phyloP scores from a whole-genome alignment of 2,888 invertebrate genomes.

The Apoda limacodes region DNA sequence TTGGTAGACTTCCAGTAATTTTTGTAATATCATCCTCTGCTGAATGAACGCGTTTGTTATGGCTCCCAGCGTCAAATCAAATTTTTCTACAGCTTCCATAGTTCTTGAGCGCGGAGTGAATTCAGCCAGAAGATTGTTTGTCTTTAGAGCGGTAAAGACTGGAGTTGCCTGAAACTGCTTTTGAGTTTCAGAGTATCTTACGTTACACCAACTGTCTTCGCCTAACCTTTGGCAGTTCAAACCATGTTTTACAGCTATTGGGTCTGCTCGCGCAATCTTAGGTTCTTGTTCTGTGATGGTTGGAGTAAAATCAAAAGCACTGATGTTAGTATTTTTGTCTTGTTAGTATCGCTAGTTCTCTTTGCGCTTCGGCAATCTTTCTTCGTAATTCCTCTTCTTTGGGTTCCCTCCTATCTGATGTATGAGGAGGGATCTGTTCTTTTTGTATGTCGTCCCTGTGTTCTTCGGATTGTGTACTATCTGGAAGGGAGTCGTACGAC shows the following conservation, averaged over 20 bases:
- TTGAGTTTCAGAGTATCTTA: slow-evolving; percentile 6
- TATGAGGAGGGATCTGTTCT: too few relatives aligned
- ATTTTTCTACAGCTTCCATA: slow-evolving; percentile 6
- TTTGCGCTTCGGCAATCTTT: slow-evolving; percentile 4
- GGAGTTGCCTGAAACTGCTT: slow-evolving; percentile 9
- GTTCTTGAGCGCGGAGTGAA: slow-evolving; percentile 5
- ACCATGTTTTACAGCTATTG: slow-evolving; percentile 1
- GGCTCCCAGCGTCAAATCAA: slow-evolving; percentile 12
- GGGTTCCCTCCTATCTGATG: too few relatives aligned
- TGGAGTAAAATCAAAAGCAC: slow-evolving; percentile 3
- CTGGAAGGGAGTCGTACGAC: too few relatives aligned
- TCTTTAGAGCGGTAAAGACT: slow-evolving; percentile 6
- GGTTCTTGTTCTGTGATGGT: slow-evolving; percentile 1
- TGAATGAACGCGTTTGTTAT: slow-evolving; percentile 12
- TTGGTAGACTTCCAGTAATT: slow-evolving; percentile 3
- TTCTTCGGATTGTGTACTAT: too few relatives aligned
- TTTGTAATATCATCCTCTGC: slow-evolving; percentile 10
- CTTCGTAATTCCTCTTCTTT: too few relatives aligned
- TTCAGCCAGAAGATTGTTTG: slow-evolving; percentile 7
- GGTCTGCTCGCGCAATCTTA: slow-evolving; percentile 1
- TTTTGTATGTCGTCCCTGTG: too few relatives aligned
- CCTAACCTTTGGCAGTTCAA: slow-evolving; percentile 5
- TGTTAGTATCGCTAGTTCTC: slow-evolving; percentile 1
- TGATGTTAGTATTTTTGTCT: neutral
- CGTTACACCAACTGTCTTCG: slow-evolving; percentile 3